Evolutionary conservation across 2,888 invertebrate species (phyloP).

Genomic region (Cylindroiulus punctatus): DNA sequence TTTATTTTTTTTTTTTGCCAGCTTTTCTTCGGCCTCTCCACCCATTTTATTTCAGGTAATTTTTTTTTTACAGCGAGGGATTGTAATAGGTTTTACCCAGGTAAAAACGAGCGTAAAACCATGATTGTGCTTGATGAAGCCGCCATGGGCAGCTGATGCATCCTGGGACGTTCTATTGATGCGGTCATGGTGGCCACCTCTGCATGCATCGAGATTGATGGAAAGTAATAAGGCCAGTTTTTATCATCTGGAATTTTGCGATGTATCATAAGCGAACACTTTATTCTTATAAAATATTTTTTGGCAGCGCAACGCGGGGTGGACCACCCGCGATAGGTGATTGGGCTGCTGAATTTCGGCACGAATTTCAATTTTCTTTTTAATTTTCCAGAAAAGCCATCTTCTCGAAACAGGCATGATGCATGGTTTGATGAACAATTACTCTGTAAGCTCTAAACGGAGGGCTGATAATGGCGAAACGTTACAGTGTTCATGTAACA

Average conservation of each 20-base stretch:
- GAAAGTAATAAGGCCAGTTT: conserved; percentile 42
- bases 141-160: conserved; percentile 22
- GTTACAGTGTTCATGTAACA: no score
- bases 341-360: neutral
- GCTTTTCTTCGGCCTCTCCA: conserved; percentile 28
- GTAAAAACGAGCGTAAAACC: conserved; percentile 42
- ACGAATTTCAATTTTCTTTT: neutral
- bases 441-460: neutral
- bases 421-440: neutral
- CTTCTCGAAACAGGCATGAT: neutral
- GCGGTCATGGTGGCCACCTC: conserved; percentile 23
- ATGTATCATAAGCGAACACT: neutral
- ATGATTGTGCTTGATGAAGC: conserved; percentile 42
- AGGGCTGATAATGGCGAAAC: neutral
- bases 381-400: neutral
- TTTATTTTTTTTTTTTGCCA: conserved; percentile 6
- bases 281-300: neutral
- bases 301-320: neutral
- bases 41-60: neutral
- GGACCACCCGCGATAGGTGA: neutral
- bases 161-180: conserved; percentile 14
- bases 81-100: conserved; percentile 21
- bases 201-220: conserved; percentile 16
- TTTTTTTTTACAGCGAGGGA: neutral
- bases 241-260: conserved; percentile 14